These are phyloP conservation scores for Parauchenoglanis punctatus DNA, from an alignment of 2,797 vertebrate species.

Conservation along the genomic window DNA sequence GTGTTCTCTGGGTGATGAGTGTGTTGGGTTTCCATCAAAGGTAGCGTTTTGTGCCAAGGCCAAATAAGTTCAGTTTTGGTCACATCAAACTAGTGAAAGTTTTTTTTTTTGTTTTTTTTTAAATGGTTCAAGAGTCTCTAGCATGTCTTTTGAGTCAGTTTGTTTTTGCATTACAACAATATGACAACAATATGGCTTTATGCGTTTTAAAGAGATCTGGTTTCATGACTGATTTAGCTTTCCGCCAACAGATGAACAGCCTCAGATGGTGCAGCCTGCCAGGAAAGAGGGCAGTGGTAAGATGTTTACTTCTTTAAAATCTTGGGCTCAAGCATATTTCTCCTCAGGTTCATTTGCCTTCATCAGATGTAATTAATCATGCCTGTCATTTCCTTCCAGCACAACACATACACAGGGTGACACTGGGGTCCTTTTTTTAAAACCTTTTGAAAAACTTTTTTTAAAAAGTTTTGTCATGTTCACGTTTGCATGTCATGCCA, in stretches of 20 bases:
- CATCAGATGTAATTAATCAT: background rate
- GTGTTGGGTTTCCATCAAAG: background rate
- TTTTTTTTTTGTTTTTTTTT: background rate
- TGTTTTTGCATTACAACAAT: background rate
- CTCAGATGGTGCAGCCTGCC: background rate
- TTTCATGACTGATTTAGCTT: background rate
- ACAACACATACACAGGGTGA: conserved; percentile 1
- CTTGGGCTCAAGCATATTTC: background rate
- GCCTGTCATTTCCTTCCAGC: background rate
- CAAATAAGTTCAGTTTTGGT: background rate
- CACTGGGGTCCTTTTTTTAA: background rate
- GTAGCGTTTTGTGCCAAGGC: background rate
- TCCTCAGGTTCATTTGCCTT: background rate
- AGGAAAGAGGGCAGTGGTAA: background rate
- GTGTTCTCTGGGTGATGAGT: background rate
- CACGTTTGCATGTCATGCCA: conserved; percentile 5
- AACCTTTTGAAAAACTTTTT: background rate
- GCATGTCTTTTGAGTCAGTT: background rate
- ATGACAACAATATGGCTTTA: background rate
- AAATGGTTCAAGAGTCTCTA: background rate
- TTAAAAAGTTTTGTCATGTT: background rate
- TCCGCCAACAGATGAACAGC: conserved; percentile 9
- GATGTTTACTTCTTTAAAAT: conserved; percentile 9
- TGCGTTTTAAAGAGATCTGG: background rate
- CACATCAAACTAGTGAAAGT: background rate